Evolutionary conservation across 1,140 invertebrate genomes (phyloP).

Genomic region (Muscidifurax raptorellus): DNA sequence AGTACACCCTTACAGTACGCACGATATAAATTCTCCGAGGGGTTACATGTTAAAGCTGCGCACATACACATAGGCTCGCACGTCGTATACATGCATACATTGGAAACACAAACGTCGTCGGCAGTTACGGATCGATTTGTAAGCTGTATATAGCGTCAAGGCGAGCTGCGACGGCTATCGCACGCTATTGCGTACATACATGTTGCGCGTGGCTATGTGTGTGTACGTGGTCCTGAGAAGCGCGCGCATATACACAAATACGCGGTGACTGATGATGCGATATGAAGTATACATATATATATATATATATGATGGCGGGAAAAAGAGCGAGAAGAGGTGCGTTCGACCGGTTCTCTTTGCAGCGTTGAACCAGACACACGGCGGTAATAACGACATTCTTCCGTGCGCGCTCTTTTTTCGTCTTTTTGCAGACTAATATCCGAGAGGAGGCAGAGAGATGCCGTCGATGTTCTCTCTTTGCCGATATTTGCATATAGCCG

Average conservation of each 20-base stretch:
- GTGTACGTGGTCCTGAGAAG: too few species aligned
- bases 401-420: not conserved
- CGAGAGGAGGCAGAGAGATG: not conserved
- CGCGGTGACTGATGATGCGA: too few species aligned
- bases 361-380: too few species aligned
- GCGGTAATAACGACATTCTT: not conserved
- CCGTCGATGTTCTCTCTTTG: not conserved
- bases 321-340: not conserved
- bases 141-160: slow-evolving; percentile 11
- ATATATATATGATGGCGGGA: not conserved
- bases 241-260: not conserved
- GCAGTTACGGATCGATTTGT: slow-evolving; percentile 22
- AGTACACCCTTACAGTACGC: too few species aligned
- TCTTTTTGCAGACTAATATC: not conserved
- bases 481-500: too few species aligned
- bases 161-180: not conserved
- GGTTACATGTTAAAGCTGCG: too few species aligned
- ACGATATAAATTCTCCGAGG: not conserved
- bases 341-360: not conserved
- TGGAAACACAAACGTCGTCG: not conserved
- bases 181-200: not conserved
- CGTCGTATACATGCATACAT: too few species aligned
- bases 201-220: not conserved
- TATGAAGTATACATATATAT: not conserved
- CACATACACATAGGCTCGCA: too few species aligned